A percentile compares a stretch with the other conserved stretches of the same genome.
These are phyloP conservation scores for Monopterus albus DNA, from an alignment of 2,113 vertebrate genomes.

Conservation along the genomic window DNA sequence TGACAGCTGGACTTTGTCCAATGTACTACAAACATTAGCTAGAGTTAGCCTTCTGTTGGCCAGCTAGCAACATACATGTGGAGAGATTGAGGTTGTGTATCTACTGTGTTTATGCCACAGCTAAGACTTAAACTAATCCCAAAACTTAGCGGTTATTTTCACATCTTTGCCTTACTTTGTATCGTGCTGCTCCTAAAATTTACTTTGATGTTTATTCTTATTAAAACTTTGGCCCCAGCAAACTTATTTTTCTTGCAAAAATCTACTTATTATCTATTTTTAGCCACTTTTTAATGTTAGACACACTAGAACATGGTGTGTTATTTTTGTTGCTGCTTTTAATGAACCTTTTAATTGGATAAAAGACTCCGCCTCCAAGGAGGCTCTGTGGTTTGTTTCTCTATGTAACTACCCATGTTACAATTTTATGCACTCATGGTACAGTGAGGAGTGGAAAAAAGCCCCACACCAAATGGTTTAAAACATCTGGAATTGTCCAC, in stretches of 20 bases:
- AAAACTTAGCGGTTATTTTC: no score
- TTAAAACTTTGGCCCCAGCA: no score
- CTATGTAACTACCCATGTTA: neutral
- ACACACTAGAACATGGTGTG: no score
- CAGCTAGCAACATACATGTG: no score
- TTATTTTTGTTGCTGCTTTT: neutral
- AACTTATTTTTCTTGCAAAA: neutral
- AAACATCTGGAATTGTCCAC: slow-evolving; percentile 23
- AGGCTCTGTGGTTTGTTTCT: neutral
- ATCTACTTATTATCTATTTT: neutral
- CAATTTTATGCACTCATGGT: neutral
- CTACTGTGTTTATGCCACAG: no score
- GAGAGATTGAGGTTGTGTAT: no score
- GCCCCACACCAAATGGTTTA: neutral
- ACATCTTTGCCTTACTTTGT: neutral
- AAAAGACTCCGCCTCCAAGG: neutral
- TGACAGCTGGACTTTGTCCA: no score
- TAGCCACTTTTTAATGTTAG: neutral
- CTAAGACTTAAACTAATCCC: no score
- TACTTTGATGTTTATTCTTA: neutral
- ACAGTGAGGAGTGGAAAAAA: neutral
- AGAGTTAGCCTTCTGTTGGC: no score
- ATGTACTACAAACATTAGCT: no score
- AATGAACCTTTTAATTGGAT: neutral
- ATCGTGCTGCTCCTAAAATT: neutral